Evolutionary conservation across 2,797 vertebrate species (phyloP).

Genomic region (Chaetodon trifasciatus): DNA sequence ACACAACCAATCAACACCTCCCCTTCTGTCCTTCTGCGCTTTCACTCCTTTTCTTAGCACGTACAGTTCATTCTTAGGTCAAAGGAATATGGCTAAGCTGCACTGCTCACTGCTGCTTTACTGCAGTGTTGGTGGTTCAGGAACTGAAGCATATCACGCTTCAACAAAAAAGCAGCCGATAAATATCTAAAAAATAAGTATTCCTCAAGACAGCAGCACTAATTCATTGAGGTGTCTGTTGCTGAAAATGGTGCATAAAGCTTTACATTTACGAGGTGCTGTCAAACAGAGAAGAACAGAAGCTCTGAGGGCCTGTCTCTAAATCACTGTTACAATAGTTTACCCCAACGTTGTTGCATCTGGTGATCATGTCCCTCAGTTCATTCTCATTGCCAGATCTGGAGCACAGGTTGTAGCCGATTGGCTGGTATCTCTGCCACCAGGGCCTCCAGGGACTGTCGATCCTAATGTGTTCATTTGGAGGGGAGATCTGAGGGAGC

Average conservation of each 20-base stretch:
- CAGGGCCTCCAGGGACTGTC: constrained; percentile 88
- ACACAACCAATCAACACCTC: constrained; percentile 13
- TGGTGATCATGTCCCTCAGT: constrained; percentile 92
- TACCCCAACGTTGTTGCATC: constrained; percentile 96
- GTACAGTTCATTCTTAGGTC: neutral
- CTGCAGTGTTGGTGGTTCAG: neutral
- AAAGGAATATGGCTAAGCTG: neutral
- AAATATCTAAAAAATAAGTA: neutral
- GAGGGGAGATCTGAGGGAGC: constrained; percentile 91
- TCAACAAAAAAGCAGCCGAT: neutral
- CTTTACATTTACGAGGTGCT: constrained; percentile 43
- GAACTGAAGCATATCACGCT: neutral
- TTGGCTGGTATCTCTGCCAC: constrained; percentile 96
- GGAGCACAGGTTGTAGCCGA: constrained; percentile 93
- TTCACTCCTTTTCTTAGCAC: neutral
- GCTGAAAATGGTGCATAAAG: neutral
- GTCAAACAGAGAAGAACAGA: constrained; percentile 2
- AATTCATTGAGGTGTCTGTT: neutral
- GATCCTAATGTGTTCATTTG: constrained; percentile 89
- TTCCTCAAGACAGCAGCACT: neutral
- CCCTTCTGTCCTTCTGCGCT: neutral
- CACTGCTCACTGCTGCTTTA: neutral
- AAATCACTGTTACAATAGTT: constrained; percentile 49
- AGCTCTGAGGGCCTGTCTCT: neutral
- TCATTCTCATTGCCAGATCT: constrained; percentile 92